Evolutionary conservation across 2,888 invertebrate genomes (phyloP).

Genomic region (Anthoptus insignis): DNA sequence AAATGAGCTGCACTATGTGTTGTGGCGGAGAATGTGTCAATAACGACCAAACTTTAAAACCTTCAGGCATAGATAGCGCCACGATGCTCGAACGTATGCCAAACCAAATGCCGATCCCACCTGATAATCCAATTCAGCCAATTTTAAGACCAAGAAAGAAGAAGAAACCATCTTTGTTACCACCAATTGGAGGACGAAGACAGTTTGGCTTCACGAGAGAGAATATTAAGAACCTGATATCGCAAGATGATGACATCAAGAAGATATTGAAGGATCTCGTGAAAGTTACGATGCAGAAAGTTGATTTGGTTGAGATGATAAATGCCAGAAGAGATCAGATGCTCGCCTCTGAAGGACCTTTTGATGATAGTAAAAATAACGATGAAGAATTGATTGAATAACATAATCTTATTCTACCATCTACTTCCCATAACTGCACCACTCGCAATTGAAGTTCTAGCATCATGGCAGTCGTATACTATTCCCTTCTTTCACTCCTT

Average conservation of each 20-base stretch:
- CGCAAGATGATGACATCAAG: constrained; percentile 76
- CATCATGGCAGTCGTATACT: too few species aligned
- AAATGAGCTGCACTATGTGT: constrained; percentile 75
- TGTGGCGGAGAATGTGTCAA: constrained; percentile 67
- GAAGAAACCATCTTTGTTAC: constrained; percentile 53
- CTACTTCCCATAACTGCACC: too few species aligned
- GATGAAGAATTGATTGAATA: too few species aligned
- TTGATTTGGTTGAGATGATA: constrained; percentile 67
- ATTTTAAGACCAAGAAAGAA: constrained; percentile 55
- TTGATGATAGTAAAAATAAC: constrained; percentile 29
- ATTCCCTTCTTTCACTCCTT: too few species aligned
- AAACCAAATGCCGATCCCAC: constrained; percentile 39
- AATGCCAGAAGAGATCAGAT: constrained; percentile 49
- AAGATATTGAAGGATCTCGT: constrained; percentile 78
- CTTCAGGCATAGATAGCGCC: too few species aligned
- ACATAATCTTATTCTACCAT: too few species aligned
- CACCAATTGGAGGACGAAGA: constrained; percentile 59
- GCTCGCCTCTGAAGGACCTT: neutral
- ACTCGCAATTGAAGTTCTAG: too few species aligned
- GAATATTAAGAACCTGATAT: constrained; percentile 70
- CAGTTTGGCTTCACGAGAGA: constrained; percentile 68
- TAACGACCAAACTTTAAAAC: constrained; percentile 43
- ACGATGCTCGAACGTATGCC: neutral
- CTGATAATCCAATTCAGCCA: constrained; percentile 45
- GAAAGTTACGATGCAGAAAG: constrained; percentile 80